Evolutionary conservation across 2,888 invertebrate species (phyloP).

Genomic region (Trilocha varians): DNA sequence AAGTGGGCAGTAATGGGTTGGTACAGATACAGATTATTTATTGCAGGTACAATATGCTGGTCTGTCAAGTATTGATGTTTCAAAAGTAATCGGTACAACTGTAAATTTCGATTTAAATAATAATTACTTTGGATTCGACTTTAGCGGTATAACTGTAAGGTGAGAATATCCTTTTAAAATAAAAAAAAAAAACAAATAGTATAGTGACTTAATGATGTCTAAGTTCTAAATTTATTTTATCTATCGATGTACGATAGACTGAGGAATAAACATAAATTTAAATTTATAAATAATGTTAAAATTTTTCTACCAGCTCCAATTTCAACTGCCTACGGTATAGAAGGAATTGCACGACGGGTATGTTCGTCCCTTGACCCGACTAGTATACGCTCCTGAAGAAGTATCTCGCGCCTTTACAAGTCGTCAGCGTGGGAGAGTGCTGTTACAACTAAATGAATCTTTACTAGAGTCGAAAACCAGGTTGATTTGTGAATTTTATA

Average conservation of each 20-base stretch:
- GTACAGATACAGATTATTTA: not conserved
- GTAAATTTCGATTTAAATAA: not conserved
- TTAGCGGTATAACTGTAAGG: conserved; percentile 32
- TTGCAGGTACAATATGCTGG: conserved; percentile 25
- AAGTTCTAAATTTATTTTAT: not conserved
- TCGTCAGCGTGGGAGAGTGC: conserved; percentile 36
- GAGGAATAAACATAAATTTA: too few species aligned
- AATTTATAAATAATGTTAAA: too few species aligned
- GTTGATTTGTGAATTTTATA: too few species aligned
- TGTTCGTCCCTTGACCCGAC: conserved; percentile 40
- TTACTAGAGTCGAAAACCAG: too few species aligned
- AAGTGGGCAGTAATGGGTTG: not conserved
- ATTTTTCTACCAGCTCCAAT: conserved; percentile 18
- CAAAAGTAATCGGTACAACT: conserved; percentile 15
- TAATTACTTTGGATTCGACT: conserved; percentile 30
- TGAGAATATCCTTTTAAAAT: conserved; percentile 6
- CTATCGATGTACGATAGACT: not conserved
- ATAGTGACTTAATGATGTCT: too few species aligned
- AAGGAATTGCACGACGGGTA: conserved; percentile 38
- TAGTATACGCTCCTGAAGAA: conserved; percentile 25
- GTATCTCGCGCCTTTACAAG: conserved; percentile 34
- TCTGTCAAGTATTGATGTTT: conserved; percentile 19
- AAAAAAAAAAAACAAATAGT: not conserved
- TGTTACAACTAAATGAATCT: conserved; percentile 19
- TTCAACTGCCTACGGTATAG: conserved; percentile 26